Percentiles rank a stretch among this genome's conserved stretches.
Conservation (phyloP, 2,113 vertebrate genomes). For the Cromileptes altivelis region DNA sequence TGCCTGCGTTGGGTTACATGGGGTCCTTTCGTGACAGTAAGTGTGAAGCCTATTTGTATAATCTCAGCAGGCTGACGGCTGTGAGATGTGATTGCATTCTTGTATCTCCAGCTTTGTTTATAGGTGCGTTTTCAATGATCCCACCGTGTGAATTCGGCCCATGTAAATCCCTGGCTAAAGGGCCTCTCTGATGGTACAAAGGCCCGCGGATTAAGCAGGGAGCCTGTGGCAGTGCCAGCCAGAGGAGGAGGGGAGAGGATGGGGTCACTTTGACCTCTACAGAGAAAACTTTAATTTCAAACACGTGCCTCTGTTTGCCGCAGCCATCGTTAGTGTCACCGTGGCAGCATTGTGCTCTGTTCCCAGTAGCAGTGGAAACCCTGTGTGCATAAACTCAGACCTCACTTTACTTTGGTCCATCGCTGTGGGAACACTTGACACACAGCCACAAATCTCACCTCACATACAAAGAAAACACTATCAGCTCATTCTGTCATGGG, state of each 20-base stretch:
- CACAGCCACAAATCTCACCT: slow-evolving; percentile 19
- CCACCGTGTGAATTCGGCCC: slow-evolving; percentile 61
- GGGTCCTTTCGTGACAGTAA: slow-evolving; percentile 44
- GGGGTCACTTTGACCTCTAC: slow-evolving; percentile 52
- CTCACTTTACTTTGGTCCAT: neutral
- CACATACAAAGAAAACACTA: slow-evolving; percentile 26
- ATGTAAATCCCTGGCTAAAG: slow-evolving; percentile 64
- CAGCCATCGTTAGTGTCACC: slow-evolving; percentile 16
- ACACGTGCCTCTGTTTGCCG: slow-evolving; percentile 48
- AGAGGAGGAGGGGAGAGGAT: slow-evolving; percentile 1
- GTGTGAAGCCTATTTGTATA: slow-evolving; percentile 49
- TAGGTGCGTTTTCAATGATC: slow-evolving; percentile 62
- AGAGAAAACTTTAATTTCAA: slow-evolving; percentile 62
- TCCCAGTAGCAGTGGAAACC: slow-evolving; percentile 36
- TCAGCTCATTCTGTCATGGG: slow-evolving; percentile 11
- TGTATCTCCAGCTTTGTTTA: slow-evolving; percentile 58
- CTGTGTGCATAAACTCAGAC: slow-evolving; percentile 9
- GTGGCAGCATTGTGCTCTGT: slow-evolving; percentile 25
- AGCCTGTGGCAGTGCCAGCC: slow-evolving; percentile 54
- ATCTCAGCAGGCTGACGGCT: slow-evolving; percentile 44
- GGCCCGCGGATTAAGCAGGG: slow-evolving; percentile 68
- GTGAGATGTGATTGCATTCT: slow-evolving; percentile 47
- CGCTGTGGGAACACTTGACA: slow-evolving; percentile 9
- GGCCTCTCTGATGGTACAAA: slow-evolving; percentile 63
- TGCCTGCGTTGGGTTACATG: neutral